Percentiles rank a stretch among this genome's conserved stretches.
Evolutionary conservation across 2,113 vertebrate genomes (phyloP).

Genomic region (Semnornis frantzii): DNA sequence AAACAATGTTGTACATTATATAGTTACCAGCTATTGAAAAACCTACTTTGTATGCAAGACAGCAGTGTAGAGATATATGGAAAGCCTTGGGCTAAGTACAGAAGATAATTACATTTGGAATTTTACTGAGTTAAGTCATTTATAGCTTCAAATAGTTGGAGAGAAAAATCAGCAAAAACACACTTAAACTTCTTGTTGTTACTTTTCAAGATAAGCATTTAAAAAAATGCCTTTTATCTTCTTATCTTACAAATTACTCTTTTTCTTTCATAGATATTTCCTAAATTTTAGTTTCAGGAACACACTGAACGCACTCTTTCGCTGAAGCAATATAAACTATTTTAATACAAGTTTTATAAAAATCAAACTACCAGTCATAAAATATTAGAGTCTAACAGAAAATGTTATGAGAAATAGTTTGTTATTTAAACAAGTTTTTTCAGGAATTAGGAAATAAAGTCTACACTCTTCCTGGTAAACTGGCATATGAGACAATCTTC

Average conservation of each 20-base stretch:
- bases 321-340: slow-evolving; percentile 37
- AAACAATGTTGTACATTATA: slow-evolving; percentile 93
- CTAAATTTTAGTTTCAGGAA: slow-evolving; percentile 73
- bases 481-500: slow-evolving; percentile 34
- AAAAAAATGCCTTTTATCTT: slow-evolving; percentile 64
- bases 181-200: slow-evolving; percentile 85
- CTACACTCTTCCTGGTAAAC: slow-evolving; percentile 28
- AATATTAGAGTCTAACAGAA: slow-evolving; percentile 53
- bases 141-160: slow-evolving; percentile 97
- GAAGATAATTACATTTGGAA: slow-evolving; percentile 99
- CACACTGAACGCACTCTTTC: slow-evolving; percentile 31
- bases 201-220: slow-evolving; percentile 75
- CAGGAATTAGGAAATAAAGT: neutral
- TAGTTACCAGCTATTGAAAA: slow-evolving; percentile 91
- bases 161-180: slow-evolving; percentile 86
- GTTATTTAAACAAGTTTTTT: slow-evolving; percentile 58
- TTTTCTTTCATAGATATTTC: slow-evolving; percentile 66
- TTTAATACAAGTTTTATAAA: slow-evolving; percentile 57
- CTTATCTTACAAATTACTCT: slow-evolving; percentile 74
- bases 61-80: slow-evolving; percentile 93
- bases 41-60: slow-evolving; percentile 97
- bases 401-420: slow-evolving; percentile 54
- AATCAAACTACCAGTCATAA: slow-evolving; percentile 56
- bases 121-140: slow-evolving; percentile 99
- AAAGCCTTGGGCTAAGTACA: slow-evolving; percentile 93